phyloP scores from a whole-genome alignment of 2,113 vertebrate genomes.

The Podiceps cristatus region DNA sequence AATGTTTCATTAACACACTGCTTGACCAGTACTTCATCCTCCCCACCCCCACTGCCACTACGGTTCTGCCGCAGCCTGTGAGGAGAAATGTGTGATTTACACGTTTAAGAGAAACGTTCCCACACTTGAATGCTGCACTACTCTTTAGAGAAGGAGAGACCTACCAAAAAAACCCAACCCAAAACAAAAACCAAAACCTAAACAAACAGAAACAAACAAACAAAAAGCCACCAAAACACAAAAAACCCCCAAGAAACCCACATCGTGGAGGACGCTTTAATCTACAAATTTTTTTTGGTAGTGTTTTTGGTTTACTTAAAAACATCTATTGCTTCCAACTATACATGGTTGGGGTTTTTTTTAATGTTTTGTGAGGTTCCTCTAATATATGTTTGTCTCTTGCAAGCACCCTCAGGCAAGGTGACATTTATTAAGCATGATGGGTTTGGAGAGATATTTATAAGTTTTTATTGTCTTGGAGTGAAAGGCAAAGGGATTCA shows the following conservation, averaged over 20 bases:
- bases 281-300: slow-evolving; percentile 53
- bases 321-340: slow-evolving; percentile 58
- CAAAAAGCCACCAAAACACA: too few relatives aligned
- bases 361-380: slow-evolving; percentile 7
- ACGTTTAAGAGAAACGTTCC: slow-evolving; percentile 73
- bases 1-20: slow-evolving; percentile 83
- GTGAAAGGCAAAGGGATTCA: slow-evolving; percentile 9
- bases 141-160: slow-evolving; percentile 27
- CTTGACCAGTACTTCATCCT: slow-evolving; percentile 63
- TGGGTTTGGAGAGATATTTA: slow-evolving; percentile 15
- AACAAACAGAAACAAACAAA: too few relatives aligned
- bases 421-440: slow-evolving; percentile 42
- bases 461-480: slow-evolving; percentile 11
- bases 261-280: slow-evolving; percentile 58
- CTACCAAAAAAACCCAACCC: neutral
- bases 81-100: slow-evolving; percentile 70
- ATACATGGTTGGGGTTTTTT: neutral
- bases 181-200: too few relatives aligned
- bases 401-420: neutral
- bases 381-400: neutral
- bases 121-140: slow-evolving; percentile 59
- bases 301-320: neutral
- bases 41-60: neutral
- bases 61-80: neutral
- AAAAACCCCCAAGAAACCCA: too few relatives aligned